Percentiles rank a stretch among this genome's conserved stretches.
Evolutionary conservation across 2,888 invertebrate species (phyloP).

Genomic region (Rhabditoides inermis): DNA sequence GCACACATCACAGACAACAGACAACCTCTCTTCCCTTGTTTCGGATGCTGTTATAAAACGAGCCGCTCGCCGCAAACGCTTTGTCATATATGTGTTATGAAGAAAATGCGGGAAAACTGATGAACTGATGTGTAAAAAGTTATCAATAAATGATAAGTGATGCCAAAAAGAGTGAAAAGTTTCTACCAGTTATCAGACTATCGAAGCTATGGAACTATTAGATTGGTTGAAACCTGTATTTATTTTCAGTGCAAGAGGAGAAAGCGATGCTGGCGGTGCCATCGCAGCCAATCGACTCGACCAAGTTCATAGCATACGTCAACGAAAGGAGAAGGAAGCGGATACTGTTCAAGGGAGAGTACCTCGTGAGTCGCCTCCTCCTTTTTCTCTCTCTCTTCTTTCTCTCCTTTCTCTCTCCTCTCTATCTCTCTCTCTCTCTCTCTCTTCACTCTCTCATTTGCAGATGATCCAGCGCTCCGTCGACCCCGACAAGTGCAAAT

Average conservation of each 20-base stretch:
- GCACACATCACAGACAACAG: too few species aligned
- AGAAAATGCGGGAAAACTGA: too few species aligned
- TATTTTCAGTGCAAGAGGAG: slow-evolving; percentile 52
- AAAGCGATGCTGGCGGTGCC: slow-evolving; percentile 53
- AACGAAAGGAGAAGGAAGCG: slow-evolving; percentile 50
- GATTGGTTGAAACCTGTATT: neutral
- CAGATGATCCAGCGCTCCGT: slow-evolving; percentile 51
- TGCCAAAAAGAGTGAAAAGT: too few species aligned
- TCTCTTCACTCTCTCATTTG: neutral
- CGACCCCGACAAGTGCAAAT: slow-evolving; percentile 41
- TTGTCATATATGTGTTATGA: too few species aligned
- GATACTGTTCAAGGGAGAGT: slow-evolving; percentile 53
- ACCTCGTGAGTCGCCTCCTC: slow-evolving; percentile 34
- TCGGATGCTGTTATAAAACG: too few species aligned
- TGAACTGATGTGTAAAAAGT: too few species aligned
- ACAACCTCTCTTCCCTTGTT: too few species aligned
- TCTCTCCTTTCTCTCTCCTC: neutral
- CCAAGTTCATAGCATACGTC: slow-evolving; percentile 51
- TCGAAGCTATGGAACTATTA: too few species aligned
- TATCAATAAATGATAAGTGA: too few species aligned
- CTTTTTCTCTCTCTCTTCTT: neutral
- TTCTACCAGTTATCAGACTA: too few species aligned
- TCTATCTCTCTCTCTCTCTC: neutral
- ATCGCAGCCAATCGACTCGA: slow-evolving; percentile 48
- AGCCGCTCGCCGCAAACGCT: too few species aligned